Evolutionary conservation across 2,888 invertebrate species (phyloP).

Genomic region (Falcaria lacertinaria): DNA sequence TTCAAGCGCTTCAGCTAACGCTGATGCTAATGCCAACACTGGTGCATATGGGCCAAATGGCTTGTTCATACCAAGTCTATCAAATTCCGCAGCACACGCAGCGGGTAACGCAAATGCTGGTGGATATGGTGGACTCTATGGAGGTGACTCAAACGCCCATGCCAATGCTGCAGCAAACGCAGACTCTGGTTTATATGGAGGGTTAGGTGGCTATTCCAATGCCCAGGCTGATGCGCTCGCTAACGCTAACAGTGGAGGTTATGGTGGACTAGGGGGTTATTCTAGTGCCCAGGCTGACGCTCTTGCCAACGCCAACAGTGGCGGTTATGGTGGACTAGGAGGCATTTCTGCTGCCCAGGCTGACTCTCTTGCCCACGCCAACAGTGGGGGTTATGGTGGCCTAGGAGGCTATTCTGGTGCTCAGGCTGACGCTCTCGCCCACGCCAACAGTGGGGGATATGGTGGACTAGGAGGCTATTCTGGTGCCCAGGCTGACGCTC

Average conservation of each 20-base stretch:
- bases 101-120: too few relatives aligned
- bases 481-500: constrained; percentile 7
- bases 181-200: too few relatives aligned
- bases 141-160: too few relatives aligned
- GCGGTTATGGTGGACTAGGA: not conserved
- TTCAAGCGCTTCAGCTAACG: constrained; percentile 12
- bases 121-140: too few relatives aligned
- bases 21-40: constrained; percentile 1
- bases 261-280: constrained; percentile 7
- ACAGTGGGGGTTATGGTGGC: too few relatives aligned
- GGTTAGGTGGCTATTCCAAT: too few relatives aligned
- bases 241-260: constrained; percentile 3
- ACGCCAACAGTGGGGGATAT: constrained; percentile 3
- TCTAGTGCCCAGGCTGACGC: constrained; percentile 1
- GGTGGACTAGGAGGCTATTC: constrained; percentile 14
- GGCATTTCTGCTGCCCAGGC: too few relatives aligned
- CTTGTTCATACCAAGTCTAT: too few relatives aligned
- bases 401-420: constrained; percentile 5
- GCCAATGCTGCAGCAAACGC: too few relatives aligned
- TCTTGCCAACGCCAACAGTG: constrained; percentile 7
- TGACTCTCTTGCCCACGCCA: too few relatives aligned
- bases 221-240: too few relatives aligned
- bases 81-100: constrained; percentile 13
- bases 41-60: not conserved
- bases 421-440: constrained; percentile 14